Conservation (phyloP, 2,888 invertebrate genomes). For the Mesochorus sp. region DNA sequence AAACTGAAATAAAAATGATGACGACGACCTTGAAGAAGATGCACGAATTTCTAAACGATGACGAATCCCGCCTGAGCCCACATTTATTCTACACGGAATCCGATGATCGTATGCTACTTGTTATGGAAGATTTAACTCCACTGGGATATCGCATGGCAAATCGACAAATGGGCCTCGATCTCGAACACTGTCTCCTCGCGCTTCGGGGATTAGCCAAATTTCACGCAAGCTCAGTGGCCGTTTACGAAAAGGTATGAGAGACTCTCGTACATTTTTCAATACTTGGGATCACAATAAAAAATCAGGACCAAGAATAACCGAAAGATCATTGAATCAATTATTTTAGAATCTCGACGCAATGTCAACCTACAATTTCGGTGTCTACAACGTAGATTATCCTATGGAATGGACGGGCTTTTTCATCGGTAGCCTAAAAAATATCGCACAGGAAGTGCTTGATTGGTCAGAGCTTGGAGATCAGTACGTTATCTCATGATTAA, state of each 20-base stretch:
- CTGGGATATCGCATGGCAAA: constrained; percentile 83
- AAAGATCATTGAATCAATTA: neutral
- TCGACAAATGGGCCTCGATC: constrained; percentile 83
- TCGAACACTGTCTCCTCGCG: constrained; percentile 82
- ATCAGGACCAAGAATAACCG: neutral
- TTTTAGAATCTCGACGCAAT: constrained; percentile 70
- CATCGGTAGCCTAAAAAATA: neutral
- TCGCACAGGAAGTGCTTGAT: constrained; percentile 61
- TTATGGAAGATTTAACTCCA: constrained; percentile 84
- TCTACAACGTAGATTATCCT: constrained; percentile 53
- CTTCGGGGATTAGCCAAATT: constrained; percentile 83
- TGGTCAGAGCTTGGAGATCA: constrained; percentile 70
- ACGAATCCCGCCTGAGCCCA: constrained; percentile 3
- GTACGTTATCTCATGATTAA: constrained; percentile 50
- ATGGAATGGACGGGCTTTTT: constrained; percentile 62
- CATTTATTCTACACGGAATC: constrained; percentile 68
- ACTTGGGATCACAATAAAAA: neutral
- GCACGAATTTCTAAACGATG: constrained; percentile 12
- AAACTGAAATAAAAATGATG: constrained; percentile 34
- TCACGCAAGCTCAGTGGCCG: constrained; percentile 84
- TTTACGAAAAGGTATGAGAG: constrained; percentile 82
- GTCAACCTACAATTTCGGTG: constrained; percentile 61
- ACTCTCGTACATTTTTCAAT: too few relatives aligned
- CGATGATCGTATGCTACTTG: constrained; percentile 76
- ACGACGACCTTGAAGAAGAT: neutral